A percentile compares a stretch with the other conserved stretches of the same genome.
phyloP scores from a whole-genome alignment of 2,888 invertebrate genomes.

The Trisateles emortualis region DNA sequence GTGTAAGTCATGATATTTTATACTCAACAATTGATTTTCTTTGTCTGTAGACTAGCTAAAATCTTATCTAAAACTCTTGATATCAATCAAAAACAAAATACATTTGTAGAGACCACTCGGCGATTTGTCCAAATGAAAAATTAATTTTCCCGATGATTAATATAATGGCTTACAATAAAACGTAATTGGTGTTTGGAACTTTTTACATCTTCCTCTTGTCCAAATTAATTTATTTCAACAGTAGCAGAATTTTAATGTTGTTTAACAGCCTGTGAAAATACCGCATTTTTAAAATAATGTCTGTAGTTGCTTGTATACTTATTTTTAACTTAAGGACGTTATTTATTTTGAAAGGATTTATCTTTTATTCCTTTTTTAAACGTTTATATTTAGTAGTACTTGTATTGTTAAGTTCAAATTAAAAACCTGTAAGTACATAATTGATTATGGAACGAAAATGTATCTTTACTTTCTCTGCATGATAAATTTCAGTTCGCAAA shows the following conservation, averaged over 20 bases:
- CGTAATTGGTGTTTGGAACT: slow-evolving; percentile 85
- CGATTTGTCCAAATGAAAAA: slow-evolving; percentile 86
- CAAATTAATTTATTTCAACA: slow-evolving; percentile 81
- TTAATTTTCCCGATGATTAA: slow-evolving; percentile 86
- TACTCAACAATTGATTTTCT: not conserved
- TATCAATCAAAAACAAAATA: slow-evolving; percentile 80
- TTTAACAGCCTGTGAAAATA: slow-evolving; percentile 38
- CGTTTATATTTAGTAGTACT: too few relatives aligned
- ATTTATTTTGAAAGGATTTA: too few relatives aligned
- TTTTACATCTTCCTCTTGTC: slow-evolving; percentile 85
- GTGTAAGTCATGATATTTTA: too few relatives aligned
- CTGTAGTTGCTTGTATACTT: not conserved
- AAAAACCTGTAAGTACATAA: too few relatives aligned
- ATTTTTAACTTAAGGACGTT: too few relatives aligned
- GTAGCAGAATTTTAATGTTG: slow-evolving; percentile 50
- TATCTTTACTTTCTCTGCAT: slow-evolving; percentile 2
- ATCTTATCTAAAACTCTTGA: slow-evolving; percentile 63
- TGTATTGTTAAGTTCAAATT: too few relatives aligned
- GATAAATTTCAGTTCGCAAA: slow-evolving; percentile 29
- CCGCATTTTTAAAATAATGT: slow-evolving; percentile 6
- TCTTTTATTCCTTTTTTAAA: too few relatives aligned
- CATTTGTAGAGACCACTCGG: slow-evolving; percentile 77
- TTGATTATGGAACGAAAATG: too few relatives aligned
- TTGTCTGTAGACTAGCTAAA: slow-evolving; percentile 46
- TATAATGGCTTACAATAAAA: slow-evolving; percentile 84